Evolutionary conservation across 2,113 vertebrate species (phyloP).

Genomic region (Irena cyanogastra): DNA sequence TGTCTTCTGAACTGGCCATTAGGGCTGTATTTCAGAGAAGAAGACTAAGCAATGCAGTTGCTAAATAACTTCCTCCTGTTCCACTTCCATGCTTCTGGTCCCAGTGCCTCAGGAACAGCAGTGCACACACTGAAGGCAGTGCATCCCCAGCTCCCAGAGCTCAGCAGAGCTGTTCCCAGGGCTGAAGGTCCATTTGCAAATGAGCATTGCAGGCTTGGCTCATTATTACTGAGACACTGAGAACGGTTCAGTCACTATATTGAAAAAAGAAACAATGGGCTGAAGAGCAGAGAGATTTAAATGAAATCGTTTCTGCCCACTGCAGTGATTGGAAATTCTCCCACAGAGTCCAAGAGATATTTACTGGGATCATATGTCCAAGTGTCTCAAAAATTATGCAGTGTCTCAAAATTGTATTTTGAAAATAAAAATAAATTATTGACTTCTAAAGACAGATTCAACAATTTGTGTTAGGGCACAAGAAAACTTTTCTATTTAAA

Average conservation of each 20-base stretch:
- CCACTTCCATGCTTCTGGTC: not conserved
- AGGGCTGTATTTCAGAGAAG: not conserved
- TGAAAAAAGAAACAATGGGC: not conserved
- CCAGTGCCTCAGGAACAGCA: not conserved
- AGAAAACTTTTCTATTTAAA: not conserved
- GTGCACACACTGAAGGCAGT: too few species aligned
- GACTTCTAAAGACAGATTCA: not conserved
- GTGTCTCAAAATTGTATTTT: too few species aligned
- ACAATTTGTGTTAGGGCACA: not conserved
- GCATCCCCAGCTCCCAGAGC: not conserved
- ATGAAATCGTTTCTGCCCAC: not conserved
- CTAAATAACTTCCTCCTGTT: not conserved
- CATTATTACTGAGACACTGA: not conserved
- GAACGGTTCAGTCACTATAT: not conserved
- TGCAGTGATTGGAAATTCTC: not conserved
- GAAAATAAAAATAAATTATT: not conserved
- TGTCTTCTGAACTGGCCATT: not conserved
- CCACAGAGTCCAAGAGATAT: not conserved
- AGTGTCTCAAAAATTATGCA: not conserved
- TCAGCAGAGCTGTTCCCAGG: not conserved
- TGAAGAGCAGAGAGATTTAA: not conserved
- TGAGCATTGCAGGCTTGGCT: not conserved
- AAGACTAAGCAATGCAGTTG: not conserved
- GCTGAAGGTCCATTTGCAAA: not conserved
- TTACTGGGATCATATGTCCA: not conserved